Evolutionary conservation across 1,140 invertebrate species (phyloP).

Genomic region (Trinorchestia longiramus): DNA sequence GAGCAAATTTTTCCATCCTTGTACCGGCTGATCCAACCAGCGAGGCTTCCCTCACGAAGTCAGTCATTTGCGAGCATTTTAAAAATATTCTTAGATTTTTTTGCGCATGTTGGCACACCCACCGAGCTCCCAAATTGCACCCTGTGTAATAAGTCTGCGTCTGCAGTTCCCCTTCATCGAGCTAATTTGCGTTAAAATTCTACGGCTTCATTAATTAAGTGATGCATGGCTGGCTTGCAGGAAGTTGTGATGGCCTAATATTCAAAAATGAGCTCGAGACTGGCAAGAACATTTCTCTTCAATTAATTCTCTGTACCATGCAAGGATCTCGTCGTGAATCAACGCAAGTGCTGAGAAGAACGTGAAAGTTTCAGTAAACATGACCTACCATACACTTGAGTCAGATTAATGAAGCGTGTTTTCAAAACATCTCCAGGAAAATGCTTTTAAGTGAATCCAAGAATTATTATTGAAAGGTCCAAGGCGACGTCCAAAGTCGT

Average conservation of each 20-base stretch:
- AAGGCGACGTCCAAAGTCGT: not conserved
- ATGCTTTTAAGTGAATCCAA: not conserved
- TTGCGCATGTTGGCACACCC: no score
- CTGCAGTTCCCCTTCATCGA: slow-evolving; percentile 1
- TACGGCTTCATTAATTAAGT: slow-evolving; percentile 27
- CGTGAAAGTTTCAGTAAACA: not conserved
- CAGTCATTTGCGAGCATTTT: not conserved
- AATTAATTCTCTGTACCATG: not conserved
- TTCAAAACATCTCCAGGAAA: not conserved
- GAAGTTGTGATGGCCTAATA: slow-evolving; percentile 17
- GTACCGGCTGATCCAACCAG: not conserved
- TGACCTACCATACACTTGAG: not conserved
- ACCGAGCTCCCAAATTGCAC: not conserved
- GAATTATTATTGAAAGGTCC: not conserved
- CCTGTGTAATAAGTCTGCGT: not conserved
- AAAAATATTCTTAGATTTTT: not conserved
- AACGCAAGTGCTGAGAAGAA: not conserved
- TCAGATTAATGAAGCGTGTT: not conserved
- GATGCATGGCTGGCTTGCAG: slow-evolving; percentile 7
- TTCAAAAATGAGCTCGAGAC: not conserved
- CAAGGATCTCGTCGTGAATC: not conserved
- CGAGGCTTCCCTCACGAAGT: not conserved
- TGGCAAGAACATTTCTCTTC: slow-evolving; percentile 25
- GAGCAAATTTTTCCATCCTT: not conserved
- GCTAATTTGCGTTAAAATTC: slow-evolving; percentile 20